A percentile compares a stretch with the other conserved stretches of the same genome.
Conservation (phyloP, 2,113 vertebrate species). For the Crotalus tigris region DNA sequence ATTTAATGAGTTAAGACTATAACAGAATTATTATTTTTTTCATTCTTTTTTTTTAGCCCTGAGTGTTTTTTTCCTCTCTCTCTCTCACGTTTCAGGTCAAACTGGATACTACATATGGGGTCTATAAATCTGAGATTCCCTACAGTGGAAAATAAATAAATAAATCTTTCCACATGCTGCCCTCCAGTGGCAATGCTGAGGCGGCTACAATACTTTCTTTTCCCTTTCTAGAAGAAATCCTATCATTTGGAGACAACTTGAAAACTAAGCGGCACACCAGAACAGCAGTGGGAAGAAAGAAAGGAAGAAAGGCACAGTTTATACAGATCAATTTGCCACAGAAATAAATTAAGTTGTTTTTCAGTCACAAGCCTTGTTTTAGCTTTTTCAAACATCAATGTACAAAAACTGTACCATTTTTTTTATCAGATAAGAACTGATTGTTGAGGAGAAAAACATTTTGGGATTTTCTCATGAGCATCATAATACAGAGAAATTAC, state of each 20-base stretch:
- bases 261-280: neutral
- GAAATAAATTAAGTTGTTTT: conserved; percentile 8
- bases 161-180: conserved; percentile 13
- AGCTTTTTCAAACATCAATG: neutral
- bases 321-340: conserved; percentile 18
- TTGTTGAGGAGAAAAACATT: conserved; percentile 32
- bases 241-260: neutral
- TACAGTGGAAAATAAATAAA: conserved; percentile 11
- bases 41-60: conserved; percentile 30
- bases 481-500: conserved; percentile 10
- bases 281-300: neutral
- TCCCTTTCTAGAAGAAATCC: neutral
- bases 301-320: conserved; percentile 24
- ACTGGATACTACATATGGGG: conserved; percentile 24
- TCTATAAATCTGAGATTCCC: conserved; percentile 23
- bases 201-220: conserved; percentile 16
- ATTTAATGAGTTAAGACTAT: conserved; percentile 9
- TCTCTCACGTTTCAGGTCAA: conserved; percentile 21
- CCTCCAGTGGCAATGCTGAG: conserved; percentile 6
- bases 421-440: conserved; percentile 6
- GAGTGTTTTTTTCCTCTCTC: conserved; percentile 16
- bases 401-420: conserved; percentile 4
- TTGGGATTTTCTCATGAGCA: conserved; percentile 27
- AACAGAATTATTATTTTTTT: neutral
- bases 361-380: conserved; percentile 5